These are phyloP conservation scores for Salarias fasciatus DNA, from an alignment of 2,797 vertebrate genomes.

Conservation along the genomic window DNA sequence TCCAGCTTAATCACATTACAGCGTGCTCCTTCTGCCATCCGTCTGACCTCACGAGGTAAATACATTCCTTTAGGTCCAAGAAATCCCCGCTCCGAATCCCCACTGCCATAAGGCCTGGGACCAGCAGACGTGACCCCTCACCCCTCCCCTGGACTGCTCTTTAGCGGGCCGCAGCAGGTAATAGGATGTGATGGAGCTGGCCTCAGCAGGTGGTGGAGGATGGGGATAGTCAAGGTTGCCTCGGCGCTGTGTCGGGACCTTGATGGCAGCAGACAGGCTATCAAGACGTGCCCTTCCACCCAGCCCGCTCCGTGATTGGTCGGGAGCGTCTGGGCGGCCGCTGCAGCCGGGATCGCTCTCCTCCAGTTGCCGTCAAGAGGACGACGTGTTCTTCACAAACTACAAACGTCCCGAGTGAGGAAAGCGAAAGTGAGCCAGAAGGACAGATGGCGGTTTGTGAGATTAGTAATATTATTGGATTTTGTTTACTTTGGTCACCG, in stretches of 20 bases:
- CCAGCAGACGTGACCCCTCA: too few relatives aligned
- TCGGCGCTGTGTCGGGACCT: conserved; percentile 44
- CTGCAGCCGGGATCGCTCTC: conserved; percentile 33
- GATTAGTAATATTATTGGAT: too few relatives aligned
- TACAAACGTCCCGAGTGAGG: conserved; percentile 18
- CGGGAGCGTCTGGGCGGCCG: conserved; percentile 20
- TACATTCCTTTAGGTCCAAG: too few relatives aligned
- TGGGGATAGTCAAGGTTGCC: conserved; percentile 56
- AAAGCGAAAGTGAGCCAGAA: background rate
- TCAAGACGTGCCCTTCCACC: conserved; percentile 42
- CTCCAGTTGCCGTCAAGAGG: conserved; percentile 41
- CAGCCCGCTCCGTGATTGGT: conserved; percentile 48
- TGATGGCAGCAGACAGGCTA: conserved; percentile 65
- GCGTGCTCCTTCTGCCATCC: too few relatives aligned
- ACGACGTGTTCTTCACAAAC: conserved; percentile 24
- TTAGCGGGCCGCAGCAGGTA: conserved; percentile 3
- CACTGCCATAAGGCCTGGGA: too few relatives aligned
- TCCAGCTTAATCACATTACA: too few relatives aligned
- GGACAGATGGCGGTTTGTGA: too few relatives aligned
- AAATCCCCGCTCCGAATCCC: too few relatives aligned
- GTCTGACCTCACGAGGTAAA: too few relatives aligned
- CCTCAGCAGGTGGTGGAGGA: conserved; percentile 34
- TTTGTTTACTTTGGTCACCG: too few relatives aligned
- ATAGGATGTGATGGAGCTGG: conserved; percentile 27
- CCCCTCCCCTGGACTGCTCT: too few relatives aligned